Conservation (phyloP, 2,113 vertebrate species). For the Connochaetes taurinus region DNA sequence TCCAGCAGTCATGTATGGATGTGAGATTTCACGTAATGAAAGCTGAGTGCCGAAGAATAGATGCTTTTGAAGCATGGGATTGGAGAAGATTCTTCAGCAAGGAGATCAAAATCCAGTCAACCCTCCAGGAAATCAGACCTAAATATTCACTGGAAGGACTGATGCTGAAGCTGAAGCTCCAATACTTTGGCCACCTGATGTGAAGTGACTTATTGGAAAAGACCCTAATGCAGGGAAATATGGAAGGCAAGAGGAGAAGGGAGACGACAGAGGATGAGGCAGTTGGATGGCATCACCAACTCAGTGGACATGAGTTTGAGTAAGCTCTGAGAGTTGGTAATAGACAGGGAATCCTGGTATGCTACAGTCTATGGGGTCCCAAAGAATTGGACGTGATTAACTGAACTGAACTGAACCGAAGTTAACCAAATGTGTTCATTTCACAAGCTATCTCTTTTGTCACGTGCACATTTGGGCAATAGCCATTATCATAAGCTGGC, state of each 20-base stretch:
- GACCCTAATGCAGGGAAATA: not conserved
- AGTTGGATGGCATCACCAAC: not conserved
- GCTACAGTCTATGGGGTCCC: not conserved
- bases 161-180: not conserved
- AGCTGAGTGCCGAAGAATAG: not conserved
- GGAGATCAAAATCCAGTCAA: not conserved
- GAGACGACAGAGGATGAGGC: not conserved
- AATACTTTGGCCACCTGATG: not conserved
- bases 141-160: not conserved
- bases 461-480: slow-evolving; percentile 54
- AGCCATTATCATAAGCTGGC: slow-evolving; percentile 44
- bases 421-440: slow-evolving; percentile 31
- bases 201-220: not conserved
- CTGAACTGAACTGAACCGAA: not conserved
- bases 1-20: not conserved
- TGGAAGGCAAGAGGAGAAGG: not conserved
- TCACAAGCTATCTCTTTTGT: slow-evolving; percentile 42
- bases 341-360: not conserved
- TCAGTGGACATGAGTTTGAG: not conserved
- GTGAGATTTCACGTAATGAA: not conserved
- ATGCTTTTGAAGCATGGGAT: not conserved
- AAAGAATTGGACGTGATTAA: not conserved
- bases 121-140: not conserved
- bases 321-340: not conserved
- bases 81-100: not conserved